Evolutionary conservation across 2,113 vertebrate genomes (phyloP), one percentile per base, ranked within the genome.

Genomic region (Syngnathus scovelli): DNA sequence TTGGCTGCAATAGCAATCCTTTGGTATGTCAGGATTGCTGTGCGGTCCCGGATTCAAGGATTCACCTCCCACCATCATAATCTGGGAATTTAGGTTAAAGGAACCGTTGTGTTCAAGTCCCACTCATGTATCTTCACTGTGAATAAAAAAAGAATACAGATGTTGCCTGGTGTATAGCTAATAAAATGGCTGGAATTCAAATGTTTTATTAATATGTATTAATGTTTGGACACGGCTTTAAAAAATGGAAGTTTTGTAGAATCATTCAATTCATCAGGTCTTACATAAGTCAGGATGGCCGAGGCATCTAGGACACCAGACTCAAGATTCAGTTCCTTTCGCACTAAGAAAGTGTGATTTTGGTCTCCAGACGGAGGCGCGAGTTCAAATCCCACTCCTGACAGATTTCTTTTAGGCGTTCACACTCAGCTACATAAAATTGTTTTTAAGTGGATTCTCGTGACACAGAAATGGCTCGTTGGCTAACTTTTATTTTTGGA

Each of bases 31-130:
- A 9, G 49, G 19, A 21, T n/a, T 52, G 19, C 49, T 52, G 49
- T 21, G 49, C 16, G 49, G 49, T 52, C 19, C 49, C 49, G 6
- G 7, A 10, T 8, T n/a, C 49, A 52, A 52, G 49, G n/a, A 52
- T 52, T 21, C 49, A 21, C n/a, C 49, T n/a, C 49, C n/a, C 49
- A 9, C 21, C 49, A 9, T 18, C 49, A 52, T 3, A 21, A n/a
- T 8, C 2, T 3, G 41, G 4, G 41, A 44, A 16, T 46, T 18
- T 21, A 16, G 41, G 12, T 46, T 43, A 16, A 12, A 63, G 44
- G 41, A 39, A 63, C 41, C 41, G 4, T 48, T 48, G 44, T 48
- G 93, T 93, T 93, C 89, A 91, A 94, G 93, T 92, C 92, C 92
- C 92, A 90, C 90, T 93, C 91, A 89, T 92, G 92, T 33, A 33